Evolutionary conservation across 2,888 invertebrate species (phyloP).

Genomic region (Ypsolopha scabrella): DNA sequence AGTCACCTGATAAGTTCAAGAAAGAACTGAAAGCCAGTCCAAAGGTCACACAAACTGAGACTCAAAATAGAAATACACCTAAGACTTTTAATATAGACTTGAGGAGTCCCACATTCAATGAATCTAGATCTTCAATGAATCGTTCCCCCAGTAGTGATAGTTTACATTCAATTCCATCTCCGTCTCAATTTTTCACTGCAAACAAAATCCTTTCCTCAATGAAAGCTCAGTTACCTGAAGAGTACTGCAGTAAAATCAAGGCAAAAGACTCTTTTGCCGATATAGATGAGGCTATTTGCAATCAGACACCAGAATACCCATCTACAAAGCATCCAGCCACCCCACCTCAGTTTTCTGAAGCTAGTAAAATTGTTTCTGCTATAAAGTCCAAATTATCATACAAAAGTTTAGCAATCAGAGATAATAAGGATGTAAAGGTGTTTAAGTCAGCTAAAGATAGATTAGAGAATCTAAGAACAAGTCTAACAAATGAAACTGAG

Average conservation of each 20-base stretch:
- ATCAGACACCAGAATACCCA: slow-evolving; percentile 51
- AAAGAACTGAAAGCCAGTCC: slow-evolving; percentile 23
- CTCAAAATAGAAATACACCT: slow-evolving; percentile 9
- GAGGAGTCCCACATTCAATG: slow-evolving; percentile 33
- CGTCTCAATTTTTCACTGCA: slow-evolving; percentile 57
- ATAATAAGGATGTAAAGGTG: slow-evolving; percentile 12
- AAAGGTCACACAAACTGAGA: slow-evolving; percentile 20
- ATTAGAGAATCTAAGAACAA: slow-evolving; percentile 31
- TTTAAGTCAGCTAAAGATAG: slow-evolving; percentile 37
- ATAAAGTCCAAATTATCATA: slow-evolving; percentile 54
- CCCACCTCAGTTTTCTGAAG: slow-evolving; percentile 60
- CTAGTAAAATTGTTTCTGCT: slow-evolving; percentile 52
- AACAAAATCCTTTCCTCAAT: slow-evolving; percentile 60
- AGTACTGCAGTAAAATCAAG: slow-evolving; percentile 38
- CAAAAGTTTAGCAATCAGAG: slow-evolving; percentile 16
- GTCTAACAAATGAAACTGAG: slow-evolving; percentile 29
- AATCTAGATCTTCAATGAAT: slow-evolving; percentile 25
- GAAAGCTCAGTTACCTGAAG: slow-evolving; percentile 57
- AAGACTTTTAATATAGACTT: slow-evolving; percentile 12
- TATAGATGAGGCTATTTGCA: slow-evolving; percentile 54
- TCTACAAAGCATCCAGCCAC: slow-evolving; percentile 55
- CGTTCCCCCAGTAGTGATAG: slow-evolving; percentile 50
- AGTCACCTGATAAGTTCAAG: slow-evolving; percentile 10
- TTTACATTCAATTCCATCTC: slow-evolving; percentile 42
- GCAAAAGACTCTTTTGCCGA: slow-evolving; percentile 56